Evolutionary conservation across 2,888 invertebrate species (phyloP), one percentile per base, ranked within the genome.

Genomic region (Dendrolimus pini): DNA sequence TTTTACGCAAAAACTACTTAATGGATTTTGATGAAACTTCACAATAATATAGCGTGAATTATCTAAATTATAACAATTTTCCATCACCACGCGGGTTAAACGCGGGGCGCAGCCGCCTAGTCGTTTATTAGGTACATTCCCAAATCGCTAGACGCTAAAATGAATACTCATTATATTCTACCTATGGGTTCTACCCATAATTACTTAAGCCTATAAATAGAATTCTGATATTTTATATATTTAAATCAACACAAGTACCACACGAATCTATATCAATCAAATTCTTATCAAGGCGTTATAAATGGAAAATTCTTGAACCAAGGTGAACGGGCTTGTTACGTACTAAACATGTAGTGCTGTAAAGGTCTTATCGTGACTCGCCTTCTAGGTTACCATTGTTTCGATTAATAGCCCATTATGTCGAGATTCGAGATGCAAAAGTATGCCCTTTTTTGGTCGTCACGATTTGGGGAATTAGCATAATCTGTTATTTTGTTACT

Each of bases 311-410:
- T 75, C 73, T 67, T 54, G 52, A 59, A 58, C 62, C 75, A 75
- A 75, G 75, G 75, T 72, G 66, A 75, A 67, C 75, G 41, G 13
- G 54, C 14, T 14, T 30, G 54, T 41, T 54, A 18, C 41, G 30
- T 30, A 54, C 8, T 54, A 12, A 41, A 41, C 30, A 14, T 30
- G n/a, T 41, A 54, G 9, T 18, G 54, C 30, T 9, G 54, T 54
- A 54, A 54, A 54, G 18, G 41, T 47, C 7, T 7, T 54, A 41
- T 80, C 82, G 83, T 83, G 83, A 83, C 83, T 77, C 53, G 75
- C 67, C 65, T 59, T 59, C 52, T 52, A 59, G 65, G 69, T 62
- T 59, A 59, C 65, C 65, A 67, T 74, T 77, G 75, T 72, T 67
- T 69, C 67, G 67, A 71, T 75, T 72, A 72, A 73, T 70, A 63